Evolutionary conservation across 2,113 vertebrate species (phyloP).

Genomic region (Peromyscus californicus): DNA sequence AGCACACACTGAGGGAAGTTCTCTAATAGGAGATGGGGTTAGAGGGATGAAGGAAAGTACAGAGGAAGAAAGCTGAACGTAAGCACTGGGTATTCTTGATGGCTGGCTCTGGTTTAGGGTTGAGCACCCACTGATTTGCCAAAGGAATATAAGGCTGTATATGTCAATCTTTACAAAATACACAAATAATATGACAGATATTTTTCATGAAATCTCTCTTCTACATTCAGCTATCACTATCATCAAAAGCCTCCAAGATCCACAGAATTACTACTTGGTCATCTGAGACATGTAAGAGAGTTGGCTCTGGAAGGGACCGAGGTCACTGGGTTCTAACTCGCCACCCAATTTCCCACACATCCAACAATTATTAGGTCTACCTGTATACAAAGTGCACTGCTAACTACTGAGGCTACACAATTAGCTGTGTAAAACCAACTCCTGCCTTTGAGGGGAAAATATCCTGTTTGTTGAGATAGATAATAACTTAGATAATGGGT

Average conservation of each 20-base stretch:
- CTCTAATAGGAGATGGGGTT: slow-evolving; percentile 83
- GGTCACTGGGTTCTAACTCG: background rate
- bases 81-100: background rate
- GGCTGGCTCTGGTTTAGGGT: background rate
- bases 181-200: background rate
- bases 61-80: background rate
- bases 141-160: background rate
- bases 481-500: background rate
- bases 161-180: background rate
- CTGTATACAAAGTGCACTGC: background rate
- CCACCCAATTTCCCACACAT: background rate
- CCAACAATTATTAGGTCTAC: slow-evolving; percentile 8
- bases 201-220: slow-evolving; percentile 36
- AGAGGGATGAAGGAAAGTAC: background rate
- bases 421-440: background rate
- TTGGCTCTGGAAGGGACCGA: background rate
- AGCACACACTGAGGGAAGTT: slow-evolving; percentile 93
- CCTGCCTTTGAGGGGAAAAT: slow-evolving; percentile 4
- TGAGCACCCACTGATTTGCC: background rate
- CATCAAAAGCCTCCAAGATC: slow-evolving; percentile 3
- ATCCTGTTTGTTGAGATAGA: background rate
- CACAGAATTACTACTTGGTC: slow-evolving; percentile 30
- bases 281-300: background rate
- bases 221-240: background rate
- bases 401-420: background rate